Evolutionary conservation across 2,797 vertebrate genomes (phyloP).

Genomic region (Uromys caudimaculatus): DNA sequence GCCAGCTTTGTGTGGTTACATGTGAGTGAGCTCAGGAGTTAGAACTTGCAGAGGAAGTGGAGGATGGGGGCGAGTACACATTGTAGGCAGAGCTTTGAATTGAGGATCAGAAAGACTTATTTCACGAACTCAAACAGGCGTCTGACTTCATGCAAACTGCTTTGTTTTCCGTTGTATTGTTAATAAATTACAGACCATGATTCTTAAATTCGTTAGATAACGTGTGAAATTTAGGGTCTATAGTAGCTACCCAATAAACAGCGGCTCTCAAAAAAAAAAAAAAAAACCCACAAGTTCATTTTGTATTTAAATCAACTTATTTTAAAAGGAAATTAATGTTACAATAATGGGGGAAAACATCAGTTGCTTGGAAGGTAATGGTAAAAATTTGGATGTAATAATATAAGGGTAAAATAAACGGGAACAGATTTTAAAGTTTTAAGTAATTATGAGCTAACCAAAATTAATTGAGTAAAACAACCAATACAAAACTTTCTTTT

Average conservation of each 20-base stretch:
- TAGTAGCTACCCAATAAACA: not conserved
- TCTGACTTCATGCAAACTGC: not conserved
- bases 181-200: not conserved
- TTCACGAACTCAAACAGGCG: not conserved
- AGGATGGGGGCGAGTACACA: not conserved
- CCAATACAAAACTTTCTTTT: not conserved
- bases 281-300: not conserved
- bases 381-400: not conserved
- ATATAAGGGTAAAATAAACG: not conserved
- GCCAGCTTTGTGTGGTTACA: not conserved
- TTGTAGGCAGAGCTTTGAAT: not conserved
- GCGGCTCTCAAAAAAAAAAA: not conserved
- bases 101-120: not conserved
- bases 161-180: not conserved
- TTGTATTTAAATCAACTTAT: slow-evolving; percentile 51
- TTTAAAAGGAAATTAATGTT: slow-evolving; percentile 38
- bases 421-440: not conserved
- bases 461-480: not conserved
- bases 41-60: not conserved
- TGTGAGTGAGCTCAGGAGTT: not conserved
- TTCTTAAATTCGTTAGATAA: not conserved
- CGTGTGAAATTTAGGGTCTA: not conserved
- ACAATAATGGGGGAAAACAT: not conserved
- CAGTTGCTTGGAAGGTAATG: not conserved
- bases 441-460: not conserved